Conservation (phyloP, 1,140 invertebrate genomes). For the Dendrolimus punctatus region DNA sequence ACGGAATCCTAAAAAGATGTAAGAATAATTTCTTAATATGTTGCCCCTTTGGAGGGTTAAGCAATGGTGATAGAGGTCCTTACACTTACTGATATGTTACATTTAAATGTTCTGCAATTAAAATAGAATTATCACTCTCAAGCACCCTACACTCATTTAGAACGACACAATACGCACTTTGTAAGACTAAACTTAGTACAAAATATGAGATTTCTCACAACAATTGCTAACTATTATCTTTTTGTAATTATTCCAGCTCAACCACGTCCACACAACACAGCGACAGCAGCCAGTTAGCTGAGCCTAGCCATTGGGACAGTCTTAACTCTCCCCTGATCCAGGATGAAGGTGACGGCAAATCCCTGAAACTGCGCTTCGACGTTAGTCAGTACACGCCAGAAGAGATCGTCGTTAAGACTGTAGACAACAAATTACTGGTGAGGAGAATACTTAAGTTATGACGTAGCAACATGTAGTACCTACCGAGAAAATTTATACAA, state of each 20-base stretch:
- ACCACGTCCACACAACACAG: constrained; percentile 75
- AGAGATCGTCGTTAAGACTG: constrained; percentile 96
- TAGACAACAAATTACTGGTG: constrained; percentile 96
- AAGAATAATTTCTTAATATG: no score
- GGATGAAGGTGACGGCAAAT: constrained; percentile 91
- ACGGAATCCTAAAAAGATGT: no score
- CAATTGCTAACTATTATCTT: not conserved
- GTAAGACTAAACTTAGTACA: no score
- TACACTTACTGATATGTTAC: no score
- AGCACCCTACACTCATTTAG: no score
- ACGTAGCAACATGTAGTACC: not conserved
- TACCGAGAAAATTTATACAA: no score
- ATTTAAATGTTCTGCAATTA: no score
- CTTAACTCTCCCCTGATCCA: constrained; percentile 93
- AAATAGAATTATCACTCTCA: no score
- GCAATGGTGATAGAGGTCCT: no score
- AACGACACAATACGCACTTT: no score
- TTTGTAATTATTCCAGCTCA: constrained; percentile 57
- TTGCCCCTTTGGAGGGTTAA: no score
- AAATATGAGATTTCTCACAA: no score
- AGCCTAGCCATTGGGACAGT: constrained; percentile 73
- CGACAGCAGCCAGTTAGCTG: constrained; percentile 70
- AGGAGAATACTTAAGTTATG: constrained; percentile 46
- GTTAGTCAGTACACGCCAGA: constrained; percentile 95
- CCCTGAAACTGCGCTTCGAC: constrained; percentile 92